A percentile compares a stretch with the other conserved stretches of the same genome.
These are phyloP conservation scores for Endotricha flammealis DNA, from an alignment of 2,888 invertebrate species.

Conservation along the genomic window DNA sequence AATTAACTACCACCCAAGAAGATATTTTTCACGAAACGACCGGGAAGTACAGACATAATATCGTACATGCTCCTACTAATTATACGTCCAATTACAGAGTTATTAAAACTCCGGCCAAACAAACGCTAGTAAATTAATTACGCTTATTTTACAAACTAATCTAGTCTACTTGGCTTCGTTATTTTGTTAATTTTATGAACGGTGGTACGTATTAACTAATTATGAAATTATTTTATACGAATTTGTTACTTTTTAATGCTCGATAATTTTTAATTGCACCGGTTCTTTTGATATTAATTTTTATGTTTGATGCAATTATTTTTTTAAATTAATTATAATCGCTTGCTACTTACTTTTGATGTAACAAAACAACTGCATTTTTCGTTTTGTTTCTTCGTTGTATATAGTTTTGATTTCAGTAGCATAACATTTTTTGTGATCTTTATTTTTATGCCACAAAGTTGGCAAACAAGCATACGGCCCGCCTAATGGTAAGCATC, in stretches of 20 bases:
- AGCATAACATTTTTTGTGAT: too few species aligned
- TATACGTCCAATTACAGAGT: constrained; percentile 42
- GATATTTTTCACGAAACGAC: background rate
- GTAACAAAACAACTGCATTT: too few species aligned
- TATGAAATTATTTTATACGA: constrained; percentile 24
- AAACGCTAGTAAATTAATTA: constrained; percentile 36
- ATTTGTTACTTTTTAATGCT: constrained; percentile 25
- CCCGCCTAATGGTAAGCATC: too few species aligned
- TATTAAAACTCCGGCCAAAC: constrained; percentile 40
- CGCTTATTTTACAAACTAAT: constrained; percentile 39
- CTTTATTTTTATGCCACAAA: too few species aligned
- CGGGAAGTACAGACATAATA: background rate
- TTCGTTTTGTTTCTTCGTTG: too few species aligned
- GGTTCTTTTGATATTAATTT: constrained; percentile 19
- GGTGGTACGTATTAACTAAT: constrained; percentile 20
- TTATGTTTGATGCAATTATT: constrained; percentile 15
- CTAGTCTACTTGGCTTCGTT: constrained; percentile 33
- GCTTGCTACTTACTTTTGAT: too few species aligned
- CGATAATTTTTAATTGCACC: constrained; percentile 21
- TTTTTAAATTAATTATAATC: constrained; percentile 21
- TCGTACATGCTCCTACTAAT: constrained; percentile 26
- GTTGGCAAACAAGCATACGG: too few species aligned
- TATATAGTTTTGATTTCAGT: too few species aligned
- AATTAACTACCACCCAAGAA: constrained; percentile 18
- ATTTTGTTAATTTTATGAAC: constrained; percentile 25